These are phyloP conservation scores for Polyergus mexicanus DNA, from an alignment of 1,140 invertebrate species.

Conservation along the genomic window DNA sequence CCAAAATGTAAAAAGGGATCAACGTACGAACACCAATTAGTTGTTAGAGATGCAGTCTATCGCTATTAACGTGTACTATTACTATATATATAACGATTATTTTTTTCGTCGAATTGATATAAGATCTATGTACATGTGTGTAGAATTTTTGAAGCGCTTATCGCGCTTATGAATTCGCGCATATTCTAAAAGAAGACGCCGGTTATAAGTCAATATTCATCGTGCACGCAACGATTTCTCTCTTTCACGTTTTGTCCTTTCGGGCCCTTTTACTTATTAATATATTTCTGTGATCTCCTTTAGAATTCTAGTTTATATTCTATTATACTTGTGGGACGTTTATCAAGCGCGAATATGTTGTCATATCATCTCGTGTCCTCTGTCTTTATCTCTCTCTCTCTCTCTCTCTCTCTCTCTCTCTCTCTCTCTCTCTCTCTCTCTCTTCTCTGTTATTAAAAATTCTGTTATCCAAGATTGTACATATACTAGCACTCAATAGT, in stretches of 20 bases:
- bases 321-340: background rate
- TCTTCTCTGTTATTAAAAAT: background rate
- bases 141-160: conserved; percentile 47
- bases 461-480: background rate
- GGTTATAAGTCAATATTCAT: conserved; percentile 41
- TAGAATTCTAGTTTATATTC: conserved; percentile 24
- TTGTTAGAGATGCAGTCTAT: conserved; percentile 84
- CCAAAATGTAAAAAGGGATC: conserved; percentile 84
- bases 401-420: background rate
- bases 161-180: conserved; percentile 32
- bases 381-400: background rate
- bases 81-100: conserved; percentile 63
- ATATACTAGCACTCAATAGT: conserved; percentile 18
- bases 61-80: conserved; percentile 75
- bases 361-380: conserved; percentile 9
- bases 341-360: background rate
- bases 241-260: conserved; percentile 15
- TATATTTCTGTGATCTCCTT: conserved; percentile 27
- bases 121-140: conserved; percentile 44
- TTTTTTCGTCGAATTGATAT: conserved; percentile 64
- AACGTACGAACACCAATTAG: conserved; percentile 87
- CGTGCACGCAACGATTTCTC: conserved; percentile 53
- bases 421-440: background rate
- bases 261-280: conserved; percentile 41
- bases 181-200: conserved; percentile 34